A percentile compares a stretch with the other conserved stretches of the same genome.
phyloP scores from a whole-genome alignment of 1,140 invertebrate species.

The Drosophila obscura region DNA sequence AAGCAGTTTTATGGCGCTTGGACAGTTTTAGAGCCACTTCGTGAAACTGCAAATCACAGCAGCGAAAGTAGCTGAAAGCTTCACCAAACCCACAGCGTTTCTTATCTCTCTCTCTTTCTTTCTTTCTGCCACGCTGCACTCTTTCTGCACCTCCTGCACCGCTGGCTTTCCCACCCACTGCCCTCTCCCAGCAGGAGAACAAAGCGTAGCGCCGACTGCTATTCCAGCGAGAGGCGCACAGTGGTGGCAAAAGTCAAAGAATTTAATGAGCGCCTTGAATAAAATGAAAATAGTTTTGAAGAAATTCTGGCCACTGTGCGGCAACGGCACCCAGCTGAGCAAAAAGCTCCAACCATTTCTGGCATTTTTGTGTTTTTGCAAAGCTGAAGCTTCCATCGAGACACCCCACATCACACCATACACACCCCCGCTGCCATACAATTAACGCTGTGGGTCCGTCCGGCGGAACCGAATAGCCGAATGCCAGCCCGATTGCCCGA shows the following conservation, averaged over 20 bases:
- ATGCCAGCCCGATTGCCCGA: too few relatives aligned
- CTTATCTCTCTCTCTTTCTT: too few relatives aligned
- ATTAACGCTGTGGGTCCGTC: slow-evolving; percentile 7
- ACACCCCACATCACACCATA: neutral
- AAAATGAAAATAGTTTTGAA: too few relatives aligned
- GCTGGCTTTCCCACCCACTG: neutral
- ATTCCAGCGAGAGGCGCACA: slow-evolving; percentile 37
- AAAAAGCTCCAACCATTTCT: slow-evolving; percentile 37
- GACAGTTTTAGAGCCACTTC: slow-evolving; percentile 36
- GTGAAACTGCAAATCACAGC: slow-evolving; percentile 43
- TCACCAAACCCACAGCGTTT: neutral
- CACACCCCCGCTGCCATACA: neutral
- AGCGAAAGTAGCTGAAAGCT: slow-evolving; percentile 52
- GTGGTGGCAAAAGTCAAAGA: too few relatives aligned
- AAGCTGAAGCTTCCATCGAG: slow-evolving; percentile 6
- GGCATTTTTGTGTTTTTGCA: slow-evolving; percentile 6
- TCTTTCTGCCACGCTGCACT: too few relatives aligned
- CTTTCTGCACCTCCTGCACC: too few relatives aligned
- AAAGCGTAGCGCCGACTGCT: slow-evolving; percentile 18
- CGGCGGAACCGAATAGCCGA: neutral
- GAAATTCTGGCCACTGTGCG: too few relatives aligned
- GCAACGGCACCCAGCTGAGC: slow-evolving; percentile 56
- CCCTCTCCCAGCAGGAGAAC: neutral
- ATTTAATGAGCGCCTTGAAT: too few relatives aligned
- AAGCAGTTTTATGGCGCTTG: neutral